Base-by-base conservation (phyloP, 2,888 invertebrate genomes). In the Neria commutata region DNA sequence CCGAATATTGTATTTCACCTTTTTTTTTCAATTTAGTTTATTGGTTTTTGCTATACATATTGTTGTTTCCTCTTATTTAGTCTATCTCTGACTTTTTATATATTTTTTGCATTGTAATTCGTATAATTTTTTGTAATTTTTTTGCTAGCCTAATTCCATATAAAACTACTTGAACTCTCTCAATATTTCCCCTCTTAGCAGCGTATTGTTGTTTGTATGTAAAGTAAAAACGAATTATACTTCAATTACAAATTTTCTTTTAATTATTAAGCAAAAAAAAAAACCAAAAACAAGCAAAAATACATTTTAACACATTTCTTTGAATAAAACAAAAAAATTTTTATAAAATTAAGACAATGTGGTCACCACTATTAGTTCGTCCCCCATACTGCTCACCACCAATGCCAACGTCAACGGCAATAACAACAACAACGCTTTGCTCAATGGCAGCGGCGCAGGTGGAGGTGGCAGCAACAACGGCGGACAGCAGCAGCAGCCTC, bases 291-390 rank as follows among this genome's bases (percentile, higher is more conserved):
- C 40, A 16, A 40, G 19, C 40, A 40, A 60, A 72, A 72, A 68
- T 68, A 74, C 69, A 72, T 74, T 72, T 58, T 71, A 71, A 74
- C 73, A 72, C 74, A 76, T 76, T 75, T 78, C 71, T 76, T n/a
- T n/a, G n/a, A n/a, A n/a, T 77, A 74, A 70, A 76, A 74, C 71
- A 68, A 64, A 70, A 72, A 67, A 77, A 77, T 72, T 77, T 78
- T 75, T 73, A 76, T 67, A 78, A 77, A 78, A 77, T 77, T 77
- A 77, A 77, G 77, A 77, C 77, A 78, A 78, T 77, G 78, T 77
- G 77, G 78, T 77, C 78, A 77, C 78, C 76, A 77, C 77, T 75
- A 77, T 78, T 75, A 77, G 78, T 76, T 77, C 77, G 76, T 77
- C 77, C 70, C 71, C 78, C 69, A 67, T 73, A 65, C 73, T 76